A percentile compares a stretch with the other conserved stretches of the same genome.
These are phyloP conservation scores for Cairina moschata DNA, from an alignment of 2,113 vertebrate genomes.

Conservation along the genomic window DNA sequence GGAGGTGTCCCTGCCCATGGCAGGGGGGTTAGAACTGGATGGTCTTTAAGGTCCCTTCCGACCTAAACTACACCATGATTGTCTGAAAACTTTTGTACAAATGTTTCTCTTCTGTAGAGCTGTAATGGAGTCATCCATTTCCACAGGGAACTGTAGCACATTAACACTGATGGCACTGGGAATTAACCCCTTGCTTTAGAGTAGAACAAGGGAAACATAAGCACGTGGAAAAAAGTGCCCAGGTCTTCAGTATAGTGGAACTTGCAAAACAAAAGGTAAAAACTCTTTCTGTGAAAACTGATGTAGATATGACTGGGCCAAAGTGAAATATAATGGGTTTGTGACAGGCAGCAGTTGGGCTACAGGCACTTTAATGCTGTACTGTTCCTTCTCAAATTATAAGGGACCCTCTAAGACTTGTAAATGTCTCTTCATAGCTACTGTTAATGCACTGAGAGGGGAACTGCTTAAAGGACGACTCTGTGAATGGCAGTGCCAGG, in stretches of 20 bases:
- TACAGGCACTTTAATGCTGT: background rate
- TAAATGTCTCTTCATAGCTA: conserved; percentile 46
- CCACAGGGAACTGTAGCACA: background rate
- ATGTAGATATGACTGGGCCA: background rate
- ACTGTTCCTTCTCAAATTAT: background rate
- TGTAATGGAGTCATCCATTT: background rate
- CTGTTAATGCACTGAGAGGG: background rate
- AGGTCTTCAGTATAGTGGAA: background rate
- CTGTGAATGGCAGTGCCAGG: conserved; percentile 62
- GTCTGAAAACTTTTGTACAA: background rate
- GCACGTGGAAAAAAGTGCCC: background rate
- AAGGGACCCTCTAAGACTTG: background rate
- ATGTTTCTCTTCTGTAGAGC: background rate
- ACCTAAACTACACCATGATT: background rate
- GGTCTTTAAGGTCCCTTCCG: background rate
- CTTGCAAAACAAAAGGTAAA: background rate
- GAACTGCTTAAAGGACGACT: conserved; percentile 42
- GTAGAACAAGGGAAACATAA: background rate
- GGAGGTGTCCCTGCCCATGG: no score
- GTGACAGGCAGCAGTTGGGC: background rate
- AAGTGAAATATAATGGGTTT: background rate
- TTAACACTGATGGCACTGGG: accelerated
- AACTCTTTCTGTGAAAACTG: background rate
- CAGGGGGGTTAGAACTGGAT: background rate
- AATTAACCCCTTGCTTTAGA: background rate